Percentiles rank a stretch among this genome's conserved stretches.
Conservation (phyloP, 2,888 invertebrate species). For the Nemotelus nigrinus region DNA sequence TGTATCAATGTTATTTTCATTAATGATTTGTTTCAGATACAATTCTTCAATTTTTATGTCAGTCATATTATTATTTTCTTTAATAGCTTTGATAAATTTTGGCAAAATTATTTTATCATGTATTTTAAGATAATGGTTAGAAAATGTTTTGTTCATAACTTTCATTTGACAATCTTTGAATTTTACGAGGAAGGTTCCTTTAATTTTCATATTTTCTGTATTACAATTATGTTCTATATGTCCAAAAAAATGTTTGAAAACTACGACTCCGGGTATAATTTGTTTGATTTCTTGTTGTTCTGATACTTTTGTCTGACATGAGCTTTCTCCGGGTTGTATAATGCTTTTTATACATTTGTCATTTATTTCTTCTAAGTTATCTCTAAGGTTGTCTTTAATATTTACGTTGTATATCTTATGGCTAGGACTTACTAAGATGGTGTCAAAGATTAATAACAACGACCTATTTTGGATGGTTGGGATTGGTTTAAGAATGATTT, state of each 20-base stretch:
- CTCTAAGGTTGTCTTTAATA: constrained; percentile 9
- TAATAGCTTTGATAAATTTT: constrained; percentile 13
- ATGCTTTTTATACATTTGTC: background rate
- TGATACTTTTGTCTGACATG: background rate
- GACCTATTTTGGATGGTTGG: constrained; percentile 11
- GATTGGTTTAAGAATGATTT: background rate
- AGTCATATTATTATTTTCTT: background rate
- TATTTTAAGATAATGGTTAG: background rate
- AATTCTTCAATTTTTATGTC: constrained; percentile 13
- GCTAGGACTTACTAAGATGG: background rate
- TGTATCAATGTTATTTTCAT: constrained; percentile 7
- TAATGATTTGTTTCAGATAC: constrained; percentile 3
- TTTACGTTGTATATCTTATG: background rate
- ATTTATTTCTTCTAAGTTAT: background rate
- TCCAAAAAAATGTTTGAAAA: background rate
- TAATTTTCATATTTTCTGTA: background rate
- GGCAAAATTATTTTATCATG: constrained; percentile 7
- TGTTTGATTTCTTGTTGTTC: constrained; percentile 3
- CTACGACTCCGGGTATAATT: background rate
- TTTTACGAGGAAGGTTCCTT: constrained; percentile 10
- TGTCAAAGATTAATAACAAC: background rate
- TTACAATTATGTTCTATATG: too few relatives aligned
- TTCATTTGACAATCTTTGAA: constrained; percentile 7
- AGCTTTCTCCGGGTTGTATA: background rate
- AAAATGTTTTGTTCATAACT: background rate